Evolutionary conservation across 2,113 vertebrate species (phyloP), one percentile per base, ranked within the genome.

Genomic region (Orcinus orca): DNA sequence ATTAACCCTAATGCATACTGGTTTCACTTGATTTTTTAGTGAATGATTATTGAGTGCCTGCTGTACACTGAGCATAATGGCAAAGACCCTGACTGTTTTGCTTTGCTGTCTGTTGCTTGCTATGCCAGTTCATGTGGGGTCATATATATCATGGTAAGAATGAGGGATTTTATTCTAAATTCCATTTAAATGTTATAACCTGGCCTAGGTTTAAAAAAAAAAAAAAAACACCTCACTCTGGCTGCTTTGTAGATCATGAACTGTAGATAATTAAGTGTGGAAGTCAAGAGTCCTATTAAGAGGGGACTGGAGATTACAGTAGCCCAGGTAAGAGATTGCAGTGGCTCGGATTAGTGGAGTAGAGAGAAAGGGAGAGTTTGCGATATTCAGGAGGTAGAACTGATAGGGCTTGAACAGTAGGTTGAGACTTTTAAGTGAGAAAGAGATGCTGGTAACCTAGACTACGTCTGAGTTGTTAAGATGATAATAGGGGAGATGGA

Each of bases 1-100:
- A 95, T 83, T 68, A 81, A 95, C 74, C 26, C 55, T 65, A 5
- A 21, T 53, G 26, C 44, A 47, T 83, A 58, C 60, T 86, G 38
- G 26, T 95, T 81, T 94, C 23, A 33, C 74, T 94, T 38, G 36
- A 53, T 94, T 97, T 77, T 70, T 84, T 23, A 76, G 12, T 96
- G 33, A 88, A 70, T 90, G 47, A 47, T 67, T 55, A 68, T 79
- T 79, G 18, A 74, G 29, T n/a, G 23, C 70, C 10, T 90, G 6
- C 55, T 85, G 1, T 60, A 33, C 47, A 81, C 12, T 81, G 26
- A 92, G 31, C 65, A 12, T 60, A 13, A 65, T 31, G 65, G n/a
- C 70, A 81, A 67, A 83, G 53, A 58, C 36, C 25, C 53, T 26
- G 31, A 68, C 31, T 71, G 1, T 60, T 96, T 23, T 55, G 26